These are phyloP conservation scores for Meandrusa payeni DNA, from an alignment of 2,888 invertebrate species.

Conservation along the genomic window DNA sequence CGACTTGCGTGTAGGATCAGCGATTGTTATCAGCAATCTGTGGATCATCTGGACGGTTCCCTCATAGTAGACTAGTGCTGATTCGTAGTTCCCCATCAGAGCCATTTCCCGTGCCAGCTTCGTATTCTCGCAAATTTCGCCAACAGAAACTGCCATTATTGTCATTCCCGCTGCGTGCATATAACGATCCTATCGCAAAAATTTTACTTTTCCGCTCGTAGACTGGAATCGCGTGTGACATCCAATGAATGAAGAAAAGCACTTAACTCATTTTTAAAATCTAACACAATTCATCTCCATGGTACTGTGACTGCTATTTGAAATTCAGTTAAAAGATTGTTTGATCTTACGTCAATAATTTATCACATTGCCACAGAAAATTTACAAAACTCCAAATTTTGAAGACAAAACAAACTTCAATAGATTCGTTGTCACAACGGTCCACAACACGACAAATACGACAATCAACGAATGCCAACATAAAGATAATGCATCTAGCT, in stretches of 20 bases:
- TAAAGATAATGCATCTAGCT: constrained; percentile 10
- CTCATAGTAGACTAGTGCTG: constrained; percentile 95
- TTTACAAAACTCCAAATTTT: constrained; percentile 54
- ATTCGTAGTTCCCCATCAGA: constrained; percentile 96
- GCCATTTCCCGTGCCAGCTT: constrained; percentile 97
- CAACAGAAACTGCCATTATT: constrained; percentile 93
- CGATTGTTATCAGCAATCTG: constrained; percentile 88
- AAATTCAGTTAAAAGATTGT: constrained; percentile 32
- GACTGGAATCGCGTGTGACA: constrained; percentile 61
- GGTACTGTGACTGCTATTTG: constrained; percentile 36
- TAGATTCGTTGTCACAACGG: constrained; percentile 46
- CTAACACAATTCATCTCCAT: constrained; percentile 42
- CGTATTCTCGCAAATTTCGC: constrained; percentile 96
- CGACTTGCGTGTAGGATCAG: constrained; percentile 89
- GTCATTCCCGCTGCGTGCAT: constrained; percentile 83
- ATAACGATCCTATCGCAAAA: constrained; percentile 61
- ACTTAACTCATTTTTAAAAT: constrained; percentile 53
- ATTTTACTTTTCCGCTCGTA: constrained; percentile 37
- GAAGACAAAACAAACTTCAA: constrained; percentile 66
- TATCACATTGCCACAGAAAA: constrained; percentile 52
- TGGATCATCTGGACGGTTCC: constrained; percentile 95
- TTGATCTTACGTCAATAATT: constrained; percentile 39
- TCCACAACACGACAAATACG: constrained; percentile 33
- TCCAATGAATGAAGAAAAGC: constrained; percentile 57
- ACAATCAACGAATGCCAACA: constrained; percentile 24